phyloP scores from a whole-genome alignment of 2,797 vertebrate genomes.

The Hypotaenidia okinawae region DNA sequence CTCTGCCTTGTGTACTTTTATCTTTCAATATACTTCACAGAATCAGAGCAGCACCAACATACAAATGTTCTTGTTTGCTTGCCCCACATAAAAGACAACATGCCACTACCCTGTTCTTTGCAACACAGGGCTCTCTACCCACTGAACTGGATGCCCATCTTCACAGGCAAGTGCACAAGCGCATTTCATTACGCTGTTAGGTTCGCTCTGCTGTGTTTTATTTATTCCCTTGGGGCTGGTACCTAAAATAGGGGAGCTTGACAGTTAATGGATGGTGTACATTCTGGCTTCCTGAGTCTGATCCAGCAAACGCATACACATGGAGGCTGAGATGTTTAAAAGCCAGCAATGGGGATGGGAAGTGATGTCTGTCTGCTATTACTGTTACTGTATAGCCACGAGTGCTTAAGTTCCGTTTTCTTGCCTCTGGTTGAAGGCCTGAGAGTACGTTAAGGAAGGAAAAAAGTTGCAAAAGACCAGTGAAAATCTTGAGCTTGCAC shows the following conservation, averaged over 20 bases:
- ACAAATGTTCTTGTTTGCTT: conserved; percentile 60
- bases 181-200: conserved; percentile 6
- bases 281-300: background rate
- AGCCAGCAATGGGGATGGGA: background rate
- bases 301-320: background rate
- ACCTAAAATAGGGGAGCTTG: background rate
- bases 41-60: conserved; percentile 43
- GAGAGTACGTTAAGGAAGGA: background rate
- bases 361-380: background rate
- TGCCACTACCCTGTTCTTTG: background rate
- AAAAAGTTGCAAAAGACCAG: background rate
- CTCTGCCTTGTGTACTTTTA: conserved; percentile 58
- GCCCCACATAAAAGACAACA: conserved; percentile 33
- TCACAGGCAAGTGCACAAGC: conserved; percentile 16
- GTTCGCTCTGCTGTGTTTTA: background rate
- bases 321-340: background rate
- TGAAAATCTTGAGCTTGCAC: background rate
- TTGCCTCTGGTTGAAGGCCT: background rate
- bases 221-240: conserved; percentile 6
- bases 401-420: background rate
- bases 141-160: conserved; percentile 33
- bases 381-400: accelerated
- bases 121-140: background rate
- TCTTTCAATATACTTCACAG: conserved; percentile 41
- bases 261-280: conserved; percentile 11